Conservation (phyloP, 1,140 invertebrate genomes). For the Propsilocerus akamusi region DNA sequence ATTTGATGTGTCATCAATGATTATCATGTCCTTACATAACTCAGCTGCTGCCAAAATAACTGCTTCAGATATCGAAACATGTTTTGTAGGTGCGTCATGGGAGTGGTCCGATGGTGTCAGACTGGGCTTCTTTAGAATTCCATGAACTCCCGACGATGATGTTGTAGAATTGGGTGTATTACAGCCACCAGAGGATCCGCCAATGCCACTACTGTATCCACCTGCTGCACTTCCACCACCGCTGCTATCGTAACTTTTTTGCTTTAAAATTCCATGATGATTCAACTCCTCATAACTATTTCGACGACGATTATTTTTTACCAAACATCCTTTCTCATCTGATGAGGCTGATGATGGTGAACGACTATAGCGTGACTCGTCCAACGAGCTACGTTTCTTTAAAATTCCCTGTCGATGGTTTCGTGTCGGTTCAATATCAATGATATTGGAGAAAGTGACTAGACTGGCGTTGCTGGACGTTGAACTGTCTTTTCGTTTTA, state of each 20-base stretch:
- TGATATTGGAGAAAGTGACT: slow-evolving; percentile 45
- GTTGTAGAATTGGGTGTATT: slow-evolving; percentile 32
- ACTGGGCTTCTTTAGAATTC: slow-evolving; percentile 52
- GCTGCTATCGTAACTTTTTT: slow-evolving; percentile 38
- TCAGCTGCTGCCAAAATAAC: slow-evolving; percentile 43
- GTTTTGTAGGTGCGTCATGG: slow-evolving; percentile 27
- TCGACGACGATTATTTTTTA: slow-evolving; percentile 24
- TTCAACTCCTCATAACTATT: slow-evolving; percentile 25
- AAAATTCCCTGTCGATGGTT: slow-evolving; percentile 52
- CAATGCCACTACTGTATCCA: slow-evolving; percentile 22
- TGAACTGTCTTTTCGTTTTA: slow-evolving; percentile 54
- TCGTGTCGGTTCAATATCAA: slow-evolving; percentile 30
- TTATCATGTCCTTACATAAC: slow-evolving; percentile 14
- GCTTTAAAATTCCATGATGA: slow-evolving; percentile 46
- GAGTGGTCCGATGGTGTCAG: slow-evolving; percentile 28
- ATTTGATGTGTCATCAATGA: slow-evolving; percentile 9
- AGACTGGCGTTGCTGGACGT: slow-evolving; percentile 37
- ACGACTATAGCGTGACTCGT: slow-evolving; percentile 40
- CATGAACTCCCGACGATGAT: slow-evolving; percentile 40
- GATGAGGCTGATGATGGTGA: slow-evolving; percentile 11
- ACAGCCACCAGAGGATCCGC: slow-evolving; percentile 26
- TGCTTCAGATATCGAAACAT: slow-evolving; percentile 49
- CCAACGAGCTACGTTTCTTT: slow-evolving; percentile 58
- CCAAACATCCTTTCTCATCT: slow-evolving; percentile 17
- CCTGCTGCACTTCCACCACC: slow-evolving; percentile 30